A percentile compares a stretch with the other conserved stretches of the same genome.
These are phyloP conservation scores for Triplophysa siluroides DNA, from an alignment of 2,113 vertebrate genomes.

Conservation along the genomic window DNA sequence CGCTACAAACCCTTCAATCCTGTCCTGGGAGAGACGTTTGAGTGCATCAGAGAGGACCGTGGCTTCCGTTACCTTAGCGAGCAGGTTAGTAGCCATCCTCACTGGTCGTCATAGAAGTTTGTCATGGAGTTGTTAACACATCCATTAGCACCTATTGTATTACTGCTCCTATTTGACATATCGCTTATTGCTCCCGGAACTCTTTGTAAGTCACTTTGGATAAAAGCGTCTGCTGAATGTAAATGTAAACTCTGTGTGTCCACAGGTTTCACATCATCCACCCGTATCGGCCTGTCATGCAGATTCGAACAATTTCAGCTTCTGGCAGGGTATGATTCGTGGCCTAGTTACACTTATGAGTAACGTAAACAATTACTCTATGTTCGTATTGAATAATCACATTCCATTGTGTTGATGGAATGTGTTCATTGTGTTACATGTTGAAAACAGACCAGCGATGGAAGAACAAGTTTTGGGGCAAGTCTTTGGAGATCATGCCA, in stretches of 20 bases:
- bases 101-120: not conserved
- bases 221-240: too few species aligned
- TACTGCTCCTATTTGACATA: too few species aligned
- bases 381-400: not conserved
- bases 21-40: constrained; percentile 93
- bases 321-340: constrained; percentile 86
- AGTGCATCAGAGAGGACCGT: constrained; percentile 88
- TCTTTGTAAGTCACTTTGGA: too few species aligned
- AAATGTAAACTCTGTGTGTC: too few species aligned
- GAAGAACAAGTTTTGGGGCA: constrained; percentile 99
- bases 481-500: constrained; percentile 98
- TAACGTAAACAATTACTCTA: not conserved
- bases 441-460: constrained; percentile 87
- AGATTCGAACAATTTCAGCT: constrained; percentile 82
- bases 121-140: not conserved
- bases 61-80: constrained; percentile 92
- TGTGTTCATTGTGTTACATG: constrained; percentile 32
- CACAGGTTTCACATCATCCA: constrained; percentile 87
- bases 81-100: constrained; percentile 77
- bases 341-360: not conserved
- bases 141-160: too few species aligned
- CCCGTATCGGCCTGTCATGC: constrained; percentile 88
- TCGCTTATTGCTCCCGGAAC: too few species aligned
- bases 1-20: constrained; percentile 98
- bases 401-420: not conserved